phyloP scores from a whole-genome alignment of 2,113 vertebrate species.

The Hippopotamus amphibius region DNA sequence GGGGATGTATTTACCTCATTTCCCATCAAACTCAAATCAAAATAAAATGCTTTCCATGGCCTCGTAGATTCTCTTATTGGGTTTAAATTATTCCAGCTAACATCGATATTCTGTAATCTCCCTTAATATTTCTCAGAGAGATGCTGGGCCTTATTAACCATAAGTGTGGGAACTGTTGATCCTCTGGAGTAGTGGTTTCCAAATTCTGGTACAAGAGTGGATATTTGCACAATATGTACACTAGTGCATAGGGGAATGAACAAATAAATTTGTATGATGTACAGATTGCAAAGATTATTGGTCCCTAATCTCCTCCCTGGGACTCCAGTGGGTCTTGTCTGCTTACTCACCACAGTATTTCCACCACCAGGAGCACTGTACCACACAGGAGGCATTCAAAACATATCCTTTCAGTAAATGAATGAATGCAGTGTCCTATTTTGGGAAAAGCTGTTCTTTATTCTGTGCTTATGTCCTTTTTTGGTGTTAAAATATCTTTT shows the following conservation, averaged over 20 bases:
- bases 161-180: background rate
- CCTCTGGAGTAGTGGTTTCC: background rate
- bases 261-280: background rate
- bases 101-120: background rate
- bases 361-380: background rate
- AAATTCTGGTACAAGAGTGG: background rate
- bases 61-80: background rate
- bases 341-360: background rate
- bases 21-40: background rate
- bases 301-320: background rate
- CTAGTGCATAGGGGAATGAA: background rate
- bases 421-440: background rate
- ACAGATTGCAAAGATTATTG: background rate
- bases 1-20: background rate
- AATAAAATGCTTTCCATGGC: background rate
- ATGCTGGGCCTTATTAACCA: background rate
- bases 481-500: background rate
- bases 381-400: background rate
- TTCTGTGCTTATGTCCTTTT: background rate
- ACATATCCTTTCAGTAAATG: background rate
- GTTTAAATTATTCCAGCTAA: background rate
- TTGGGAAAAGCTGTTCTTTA: background rate
- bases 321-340: background rate
- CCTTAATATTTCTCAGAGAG: background rate
- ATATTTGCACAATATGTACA: background rate